A percentile compares a stretch with the other conserved stretches of the same genome.
Evolutionary conservation across 1,140 invertebrate genomes (phyloP).

Genomic region (Ceratitis capitata): DNA sequence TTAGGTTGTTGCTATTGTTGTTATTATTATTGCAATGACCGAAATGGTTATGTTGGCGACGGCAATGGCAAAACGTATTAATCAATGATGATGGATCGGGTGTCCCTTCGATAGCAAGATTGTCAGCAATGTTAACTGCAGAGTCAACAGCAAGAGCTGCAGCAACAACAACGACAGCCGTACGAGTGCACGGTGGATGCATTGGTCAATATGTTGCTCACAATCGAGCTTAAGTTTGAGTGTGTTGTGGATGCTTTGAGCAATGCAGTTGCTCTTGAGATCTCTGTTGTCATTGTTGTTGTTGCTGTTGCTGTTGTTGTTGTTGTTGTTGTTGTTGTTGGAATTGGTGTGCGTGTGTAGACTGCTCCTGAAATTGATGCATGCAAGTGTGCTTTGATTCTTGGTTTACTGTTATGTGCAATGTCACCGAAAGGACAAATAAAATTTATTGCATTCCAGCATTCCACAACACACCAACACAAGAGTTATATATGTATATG

Average conservation of each 20-base stretch:
- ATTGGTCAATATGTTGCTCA: neutral
- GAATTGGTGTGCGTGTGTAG: neutral
- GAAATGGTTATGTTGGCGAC: neutral
- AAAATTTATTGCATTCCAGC: neutral
- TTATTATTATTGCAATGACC: too few species aligned
- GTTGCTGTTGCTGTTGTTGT: neutral
- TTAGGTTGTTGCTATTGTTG: neutral
- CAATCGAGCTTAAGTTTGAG: neutral
- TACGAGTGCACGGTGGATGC: neutral
- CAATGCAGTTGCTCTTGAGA: neutral
- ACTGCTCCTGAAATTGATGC: neutral
- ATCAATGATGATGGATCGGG: conserved; percentile 12
- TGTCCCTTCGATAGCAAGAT: neutral
- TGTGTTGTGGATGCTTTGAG: too few species aligned
- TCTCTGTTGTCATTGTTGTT: neutral
- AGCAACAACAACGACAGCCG: neutral
- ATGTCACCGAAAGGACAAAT: neutral
- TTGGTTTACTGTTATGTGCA: neutral
- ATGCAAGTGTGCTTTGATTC: neutral
- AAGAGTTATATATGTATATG: neutral
- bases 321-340: neutral
- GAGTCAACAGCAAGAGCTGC: neutral
- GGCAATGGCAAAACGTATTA: neutral
- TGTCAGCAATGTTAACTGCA: neutral
- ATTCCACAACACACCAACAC: neutral